phyloP scores from a whole-genome alignment of 2,113 vertebrate species.

The Saiga tatarica region DNA sequence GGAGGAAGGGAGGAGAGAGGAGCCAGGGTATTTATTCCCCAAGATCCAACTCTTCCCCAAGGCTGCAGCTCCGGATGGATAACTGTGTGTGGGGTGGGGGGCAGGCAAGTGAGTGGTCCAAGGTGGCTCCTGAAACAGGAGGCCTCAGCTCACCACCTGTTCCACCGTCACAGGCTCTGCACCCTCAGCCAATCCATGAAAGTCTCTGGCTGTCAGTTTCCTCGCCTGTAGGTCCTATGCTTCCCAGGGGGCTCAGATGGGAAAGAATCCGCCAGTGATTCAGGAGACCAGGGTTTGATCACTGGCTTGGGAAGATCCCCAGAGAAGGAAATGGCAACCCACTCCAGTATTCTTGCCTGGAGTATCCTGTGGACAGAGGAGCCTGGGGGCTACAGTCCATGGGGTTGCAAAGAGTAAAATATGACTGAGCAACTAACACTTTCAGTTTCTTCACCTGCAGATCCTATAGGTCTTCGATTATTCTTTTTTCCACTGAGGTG shows the following conservation, averaged over 20 bases:
- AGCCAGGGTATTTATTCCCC: not conserved
- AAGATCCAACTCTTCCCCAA: not conserved
- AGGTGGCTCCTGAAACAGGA: not conserved
- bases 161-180: not conserved
- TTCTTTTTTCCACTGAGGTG: not conserved
- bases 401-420: not conserved
- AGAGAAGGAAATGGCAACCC: not conserved
- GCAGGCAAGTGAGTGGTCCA: not conserved
- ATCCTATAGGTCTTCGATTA: not conserved
- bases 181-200: not conserved
- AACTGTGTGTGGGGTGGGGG: rapidly evolving
- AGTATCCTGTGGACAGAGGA: not conserved
- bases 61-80: not conserved
- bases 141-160: not conserved
- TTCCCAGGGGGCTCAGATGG: not conserved
- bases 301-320: not conserved
- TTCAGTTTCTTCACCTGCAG: not conserved
- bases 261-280: not conserved
- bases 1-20: not conserved
- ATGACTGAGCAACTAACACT: not conserved
- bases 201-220: not conserved
- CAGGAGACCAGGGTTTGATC: not conserved
- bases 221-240: not conserved
- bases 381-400: not conserved
- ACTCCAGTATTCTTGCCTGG: not conserved